A percentile compares a stretch with the other conserved stretches of the same genome.
Conservation (phyloP, 2,888 invertebrate species). For the Andrena minutula region DNA sequence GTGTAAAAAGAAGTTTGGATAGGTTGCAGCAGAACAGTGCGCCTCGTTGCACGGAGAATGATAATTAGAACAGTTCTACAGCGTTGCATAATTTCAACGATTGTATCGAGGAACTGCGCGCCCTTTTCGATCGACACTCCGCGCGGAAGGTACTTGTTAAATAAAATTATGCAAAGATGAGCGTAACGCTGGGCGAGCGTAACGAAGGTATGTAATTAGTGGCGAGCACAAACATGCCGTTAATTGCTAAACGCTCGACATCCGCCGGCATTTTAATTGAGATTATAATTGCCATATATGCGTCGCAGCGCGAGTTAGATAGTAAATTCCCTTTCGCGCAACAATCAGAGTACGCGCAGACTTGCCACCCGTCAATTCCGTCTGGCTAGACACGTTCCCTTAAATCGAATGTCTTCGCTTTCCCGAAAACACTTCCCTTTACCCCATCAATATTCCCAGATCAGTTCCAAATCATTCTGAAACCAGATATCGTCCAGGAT, state of each 20-base stretch:
- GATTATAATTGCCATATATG: conserved; percentile 56
- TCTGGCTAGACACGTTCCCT: not conserved
- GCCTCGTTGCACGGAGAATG: not conserved
- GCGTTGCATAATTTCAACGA: conserved; percentile 24
- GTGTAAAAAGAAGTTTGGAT: not conserved
- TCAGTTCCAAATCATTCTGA: not conserved
- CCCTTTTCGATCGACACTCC: conserved; percentile 11
- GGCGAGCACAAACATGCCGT: conserved; percentile 55
- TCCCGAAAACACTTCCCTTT: not conserved
- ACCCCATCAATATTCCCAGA: not conserved
- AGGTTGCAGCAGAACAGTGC: not conserved
- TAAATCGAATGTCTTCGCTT: not conserved
- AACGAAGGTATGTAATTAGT: conserved; percentile 65
- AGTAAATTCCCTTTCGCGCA: conserved; percentile 17
- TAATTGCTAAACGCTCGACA: conserved; percentile 62
- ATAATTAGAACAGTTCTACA: conserved; percentile 8
- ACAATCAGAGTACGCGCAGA: conserved; percentile 14
- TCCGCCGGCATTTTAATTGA: conserved; percentile 63
- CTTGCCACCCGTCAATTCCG: not conserved
- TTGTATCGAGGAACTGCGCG: not conserved
- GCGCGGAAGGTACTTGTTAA: conserved; percentile 39
- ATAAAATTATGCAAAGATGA: conserved; percentile 58
- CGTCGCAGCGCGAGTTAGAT: conserved; percentile 28
- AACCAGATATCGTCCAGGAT: not conserved
- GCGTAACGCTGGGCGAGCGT: conserved; percentile 29